These are phyloP conservation scores for Pristionchus pacificus DNA, from an alignment of 1,140 invertebrate species.

Conservation along the genomic window DNA sequence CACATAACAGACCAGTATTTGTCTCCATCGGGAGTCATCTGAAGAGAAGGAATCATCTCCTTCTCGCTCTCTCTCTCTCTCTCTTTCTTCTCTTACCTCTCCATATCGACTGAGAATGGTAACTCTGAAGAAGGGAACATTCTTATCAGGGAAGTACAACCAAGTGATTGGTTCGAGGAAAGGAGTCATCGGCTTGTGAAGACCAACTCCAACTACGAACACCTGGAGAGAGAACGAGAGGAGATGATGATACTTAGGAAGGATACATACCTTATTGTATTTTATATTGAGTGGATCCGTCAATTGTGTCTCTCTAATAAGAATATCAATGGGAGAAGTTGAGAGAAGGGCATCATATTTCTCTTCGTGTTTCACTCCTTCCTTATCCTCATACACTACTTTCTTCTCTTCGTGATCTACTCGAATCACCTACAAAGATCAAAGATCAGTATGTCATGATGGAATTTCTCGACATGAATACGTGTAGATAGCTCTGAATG, in stretches of 20 bases:
- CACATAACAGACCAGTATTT: constrained; percentile 59
- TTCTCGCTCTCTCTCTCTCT: neutral
- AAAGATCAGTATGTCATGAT: too few species aligned
- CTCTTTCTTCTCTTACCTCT: constrained; percentile 17
- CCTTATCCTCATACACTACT: constrained; percentile 37
- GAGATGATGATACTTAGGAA: constrained; percentile 6
- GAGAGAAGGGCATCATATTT: constrained; percentile 51
- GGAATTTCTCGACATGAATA: too few species aligned
- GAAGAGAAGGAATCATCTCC: neutral
- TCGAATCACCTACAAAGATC: constrained; percentile 18
- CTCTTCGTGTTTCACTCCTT: constrained; percentile 26
- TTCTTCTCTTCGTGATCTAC: constrained; percentile 45
- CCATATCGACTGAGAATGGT: constrained; percentile 51
- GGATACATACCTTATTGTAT: constrained; percentile 45
- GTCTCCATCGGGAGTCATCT: constrained; percentile 49
- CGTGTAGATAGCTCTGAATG: too few species aligned
- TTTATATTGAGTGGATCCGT: constrained; percentile 41
- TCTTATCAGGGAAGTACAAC: constrained; percentile 56
- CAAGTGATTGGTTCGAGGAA: constrained; percentile 52
- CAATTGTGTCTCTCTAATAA: constrained; percentile 50
- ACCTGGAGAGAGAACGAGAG: constrained; percentile 40
- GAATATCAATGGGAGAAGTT: constrained; percentile 51
- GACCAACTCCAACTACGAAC: constrained; percentile 54
- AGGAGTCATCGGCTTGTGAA: constrained; percentile 52
- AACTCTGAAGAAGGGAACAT: constrained; percentile 57